Conservation (phyloP, 92 coral and sea anemone genomes). For the Porites divaricata region DNA sequence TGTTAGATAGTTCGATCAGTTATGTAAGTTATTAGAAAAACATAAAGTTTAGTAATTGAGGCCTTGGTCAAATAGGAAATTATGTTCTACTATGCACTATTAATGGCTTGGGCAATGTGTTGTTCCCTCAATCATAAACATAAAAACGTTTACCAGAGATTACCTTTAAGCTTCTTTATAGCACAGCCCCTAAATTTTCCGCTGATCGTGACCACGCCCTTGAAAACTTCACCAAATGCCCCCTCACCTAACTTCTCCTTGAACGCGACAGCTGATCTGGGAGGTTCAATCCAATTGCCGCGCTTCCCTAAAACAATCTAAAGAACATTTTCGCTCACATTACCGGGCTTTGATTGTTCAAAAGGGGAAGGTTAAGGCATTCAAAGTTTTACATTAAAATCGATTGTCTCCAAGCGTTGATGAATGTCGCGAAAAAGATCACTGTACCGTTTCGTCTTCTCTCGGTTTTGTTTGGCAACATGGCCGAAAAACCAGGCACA, state of each 20-base stretch:
- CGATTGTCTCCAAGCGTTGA: background rate
- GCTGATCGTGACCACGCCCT: background rate
- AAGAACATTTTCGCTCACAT: background rate
- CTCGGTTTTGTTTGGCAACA: background rate
- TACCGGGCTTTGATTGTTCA: no score
- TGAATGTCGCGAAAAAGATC: background rate
- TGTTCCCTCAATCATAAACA: background rate
- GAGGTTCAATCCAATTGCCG: slow-evolving; percentile 13
- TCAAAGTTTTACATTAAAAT: background rate
- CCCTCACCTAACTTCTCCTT: no score
- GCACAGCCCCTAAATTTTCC: background rate
- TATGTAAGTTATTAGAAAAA: background rate
- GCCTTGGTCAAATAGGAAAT: no score
- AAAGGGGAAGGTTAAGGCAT: background rate
- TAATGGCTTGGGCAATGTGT: background rate
- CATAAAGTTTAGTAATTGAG: no score
- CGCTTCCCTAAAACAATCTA: background rate
- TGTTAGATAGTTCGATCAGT: no score
- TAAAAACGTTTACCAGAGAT: background rate
- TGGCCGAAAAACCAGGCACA: background rate
- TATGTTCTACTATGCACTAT: no score
- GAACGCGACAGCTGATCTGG: background rate
- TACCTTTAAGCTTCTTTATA: slow-evolving; percentile 22
- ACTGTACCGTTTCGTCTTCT: background rate
- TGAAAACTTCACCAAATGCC: background rate